phyloP scores from a whole-genome alignment of 2,888 invertebrate genomes.

The Leptinotarsa rubiginosa region DNA sequence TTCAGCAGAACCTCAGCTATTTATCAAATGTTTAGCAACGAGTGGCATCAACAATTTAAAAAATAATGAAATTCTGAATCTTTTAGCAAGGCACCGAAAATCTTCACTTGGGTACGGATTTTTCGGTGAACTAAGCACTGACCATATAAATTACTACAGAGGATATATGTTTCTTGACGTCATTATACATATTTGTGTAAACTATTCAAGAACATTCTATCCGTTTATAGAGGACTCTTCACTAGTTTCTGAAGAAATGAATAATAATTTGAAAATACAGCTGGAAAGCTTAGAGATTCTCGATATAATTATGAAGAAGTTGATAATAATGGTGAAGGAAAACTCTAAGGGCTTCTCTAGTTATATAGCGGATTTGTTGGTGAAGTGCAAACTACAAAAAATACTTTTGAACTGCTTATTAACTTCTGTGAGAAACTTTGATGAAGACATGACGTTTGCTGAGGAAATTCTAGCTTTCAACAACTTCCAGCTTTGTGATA shows the following conservation, averaged over 20 bases:
- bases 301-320: slow-evolving; percentile 77
- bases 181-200: slow-evolving; percentile 79
- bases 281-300: slow-evolving; percentile 81
- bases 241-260: slow-evolving; percentile 76
- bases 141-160: slow-evolving; percentile 77
- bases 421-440: slow-evolving; percentile 77
- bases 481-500: slow-evolving; percentile 71
- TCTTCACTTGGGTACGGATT: slow-evolving; percentile 82
- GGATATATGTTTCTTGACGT: slow-evolving; percentile 87
- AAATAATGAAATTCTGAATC: slow-evolving; percentile 70
- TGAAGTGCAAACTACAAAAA: slow-evolving; percentile 86
- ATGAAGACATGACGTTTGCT: slow-evolving; percentile 74
- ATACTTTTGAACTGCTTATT: slow-evolving; percentile 83
- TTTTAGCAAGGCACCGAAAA: slow-evolving; percentile 81
- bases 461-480: slow-evolving; percentile 82
- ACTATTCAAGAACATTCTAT: slow-evolving; percentile 84
- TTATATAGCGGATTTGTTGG: slow-evolving; percentile 80
- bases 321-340: slow-evolving; percentile 79
- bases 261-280: slow-evolving; percentile 83
- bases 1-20: slow-evolving; percentile 76
- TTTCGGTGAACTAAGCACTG: slow-evolving; percentile 72
- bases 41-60: slow-evolving; percentile 74
- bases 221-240: slow-evolving; percentile 77
- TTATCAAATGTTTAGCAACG: slow-evolving; percentile 81
- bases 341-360: slow-evolving; percentile 82